phyloP scores from a whole-genome alignment of 2,797 vertebrate genomes.

The Arremon brunneinucha region DNA sequence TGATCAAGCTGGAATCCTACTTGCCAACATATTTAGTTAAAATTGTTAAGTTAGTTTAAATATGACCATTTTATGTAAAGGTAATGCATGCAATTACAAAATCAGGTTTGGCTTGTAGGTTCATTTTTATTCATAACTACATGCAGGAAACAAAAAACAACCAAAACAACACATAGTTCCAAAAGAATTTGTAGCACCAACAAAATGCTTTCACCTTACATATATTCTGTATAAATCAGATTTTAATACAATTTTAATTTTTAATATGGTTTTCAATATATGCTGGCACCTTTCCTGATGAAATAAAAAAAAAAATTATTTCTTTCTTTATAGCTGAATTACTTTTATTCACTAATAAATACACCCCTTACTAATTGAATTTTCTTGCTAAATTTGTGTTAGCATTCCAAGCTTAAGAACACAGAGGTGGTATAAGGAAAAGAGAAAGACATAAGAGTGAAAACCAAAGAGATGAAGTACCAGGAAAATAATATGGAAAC shows the following conservation, averaged over 20 bases:
- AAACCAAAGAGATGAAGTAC: not conserved
- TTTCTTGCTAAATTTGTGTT: not conserved
- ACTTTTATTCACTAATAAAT: not conserved
- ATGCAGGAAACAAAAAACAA: not conserved
- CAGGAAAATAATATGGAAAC: not conserved
- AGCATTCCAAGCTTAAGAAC: not conserved
- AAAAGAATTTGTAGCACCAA: not conserved
- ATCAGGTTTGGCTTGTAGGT: not conserved
- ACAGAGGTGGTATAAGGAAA: not conserved
- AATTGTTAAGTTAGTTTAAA: not conserved
- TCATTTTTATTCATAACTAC: not conserved
- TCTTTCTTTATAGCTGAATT: not conserved
- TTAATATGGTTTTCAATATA: not conserved
- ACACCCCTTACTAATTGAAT: not conserved
- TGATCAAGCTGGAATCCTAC: not conserved
- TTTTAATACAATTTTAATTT: not conserved
- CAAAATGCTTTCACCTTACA: not conserved
- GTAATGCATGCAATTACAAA: not conserved
- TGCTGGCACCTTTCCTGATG: not conserved
- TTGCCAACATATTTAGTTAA: not conserved
- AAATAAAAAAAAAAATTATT: not conserved
- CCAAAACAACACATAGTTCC: not conserved
- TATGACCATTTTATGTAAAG: not conserved
- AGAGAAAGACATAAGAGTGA: not conserved
- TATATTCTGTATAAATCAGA: not conserved